A percentile compares a stretch with the other conserved stretches of the same genome.
Conservation (phyloP, 2,113 vertebrate genomes). For the Lepisosteus oculatus region DNA sequence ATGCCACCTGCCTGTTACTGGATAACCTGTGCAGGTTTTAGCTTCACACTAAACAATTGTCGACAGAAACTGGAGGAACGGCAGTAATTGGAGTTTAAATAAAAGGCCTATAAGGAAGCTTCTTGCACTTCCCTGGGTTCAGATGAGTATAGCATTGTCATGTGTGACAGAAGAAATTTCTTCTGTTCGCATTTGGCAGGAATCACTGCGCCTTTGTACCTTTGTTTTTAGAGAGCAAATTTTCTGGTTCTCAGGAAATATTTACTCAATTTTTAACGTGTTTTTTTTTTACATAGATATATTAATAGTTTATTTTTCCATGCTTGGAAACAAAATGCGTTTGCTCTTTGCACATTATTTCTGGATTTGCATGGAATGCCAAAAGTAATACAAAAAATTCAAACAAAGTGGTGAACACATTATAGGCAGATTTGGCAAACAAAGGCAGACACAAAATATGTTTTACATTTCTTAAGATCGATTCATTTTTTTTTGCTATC, state of each 20-base stretch:
- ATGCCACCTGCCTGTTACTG: conserved; percentile 62
- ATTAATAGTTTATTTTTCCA: too few species aligned
- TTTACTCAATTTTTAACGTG: too few species aligned
- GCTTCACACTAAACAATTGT: conserved; percentile 51
- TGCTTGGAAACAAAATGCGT: too few species aligned
- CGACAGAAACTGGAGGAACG: conserved; percentile 49
- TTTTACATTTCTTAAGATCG: too few species aligned
- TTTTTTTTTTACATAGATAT: too few species aligned
- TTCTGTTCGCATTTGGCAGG: conserved; percentile 12
- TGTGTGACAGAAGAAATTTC: conserved; percentile 5
- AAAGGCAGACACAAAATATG: too few species aligned
- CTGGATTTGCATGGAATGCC: too few species aligned
- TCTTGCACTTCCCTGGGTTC: conserved; percentile 10
- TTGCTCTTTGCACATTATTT: too few species aligned
- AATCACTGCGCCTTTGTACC: conserved; percentile 1
- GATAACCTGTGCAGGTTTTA: conserved; percentile 40
- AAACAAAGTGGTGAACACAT: too few species aligned
- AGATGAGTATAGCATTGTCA: conserved; percentile 14
- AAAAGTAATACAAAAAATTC: too few species aligned
- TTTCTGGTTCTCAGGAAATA: not conserved
- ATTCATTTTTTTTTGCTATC: too few species aligned
- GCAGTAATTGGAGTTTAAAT: conserved; percentile 62
- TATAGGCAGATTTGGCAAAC: too few species aligned
- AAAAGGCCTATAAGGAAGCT: conserved; percentile 22
- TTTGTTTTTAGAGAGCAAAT: conserved; percentile 3